Base-by-base conservation (phyloP, 2,113 vertebrate species). In the Perca flavescens region DNA sequence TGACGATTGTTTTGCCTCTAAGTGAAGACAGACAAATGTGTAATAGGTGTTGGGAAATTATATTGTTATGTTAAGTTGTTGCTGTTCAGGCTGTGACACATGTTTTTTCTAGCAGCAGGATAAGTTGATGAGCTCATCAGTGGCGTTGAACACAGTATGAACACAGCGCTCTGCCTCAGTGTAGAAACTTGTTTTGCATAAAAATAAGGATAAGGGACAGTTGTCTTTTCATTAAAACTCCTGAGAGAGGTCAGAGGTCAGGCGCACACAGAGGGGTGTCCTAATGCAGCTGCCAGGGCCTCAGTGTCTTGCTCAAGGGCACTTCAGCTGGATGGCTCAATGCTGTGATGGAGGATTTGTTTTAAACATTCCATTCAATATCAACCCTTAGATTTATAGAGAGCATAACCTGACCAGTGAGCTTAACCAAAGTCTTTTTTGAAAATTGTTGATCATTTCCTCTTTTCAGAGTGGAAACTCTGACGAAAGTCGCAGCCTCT, bases 11-110 rank as follows among this genome's bases (percentile, higher is more conserved):
- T 71, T 58, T 71, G 28, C 17, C 50, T 65, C n/a, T 50, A 60
- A 66, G 58, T 84, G 52, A 89, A 50, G 34, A 66, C 87, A 78
- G 69, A 79, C 53, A 36, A n/a, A 28, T 68, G 19, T 66, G 34
- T 56, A 64, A 79, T 64, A 54, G 31, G 61, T 79, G 77, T 80
- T 86, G 78, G 7, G 77, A 89, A 85, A 88, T 50, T 0, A 3
- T 66, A 28, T 80, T 71, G 22, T 63, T 67, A 28, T 63, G 52
- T 43, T 11, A 67, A 69, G 40, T 17, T 67, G 63, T 56, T 56
- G 25, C 36, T 36, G 71, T 64, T 66, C 21, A 34, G 36, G 4
- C 63, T 70, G 52, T 52, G 63, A 62, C 57, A 62, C 53, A 12
- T 49, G 47, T 36, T 71, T 75, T 54, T 75, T 17, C 22, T 13